Base-by-base conservation (phyloP, 2,113 vertebrate genomes). In the Phainopepla nitens region DNA sequence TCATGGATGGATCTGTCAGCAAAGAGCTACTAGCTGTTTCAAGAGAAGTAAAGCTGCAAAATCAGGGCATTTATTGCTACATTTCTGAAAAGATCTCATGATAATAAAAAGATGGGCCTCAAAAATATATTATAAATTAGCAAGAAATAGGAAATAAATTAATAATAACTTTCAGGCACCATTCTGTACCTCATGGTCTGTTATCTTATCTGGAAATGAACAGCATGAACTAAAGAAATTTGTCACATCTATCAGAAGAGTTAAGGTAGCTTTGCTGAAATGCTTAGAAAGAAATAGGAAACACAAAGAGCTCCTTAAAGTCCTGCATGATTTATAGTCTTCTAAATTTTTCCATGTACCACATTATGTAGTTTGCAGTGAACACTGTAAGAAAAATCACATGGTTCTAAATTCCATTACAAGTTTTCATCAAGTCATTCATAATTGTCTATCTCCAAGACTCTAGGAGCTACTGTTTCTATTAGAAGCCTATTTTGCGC, bases 371-470 rank as follows among this genome's bases (percentile, higher is more conserved):
- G 68, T 93, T 90, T 81, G 51, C 42, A 88, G 71, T 0, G 0
- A 92, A 49, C 50, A 49, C 24, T 56, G 36, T 84, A 94, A 97
- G 87, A 93, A 95, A 96, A 95, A 94, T 96, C 88, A 80, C 87
- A 94, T 81, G 87, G 82, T 88, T 92, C 75, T 85, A 93, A 94
- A 96, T 95, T 88, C 79, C 42, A 94, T 94, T 96, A 86, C 64
- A 64, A 36, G 58, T 93, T 94, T 90, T 88, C 89, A 96, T 88
- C 85, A 80, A 92, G 90, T 86, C 51, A 71, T 94, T 96, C 89
- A 62, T 96, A 88, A 91, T 93, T 86, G 88, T 93, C 85, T 94
- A 14, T 86, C 47, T 93, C 28, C 28, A 47, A 80, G 25, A 69
- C 45, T 80, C 20, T 14, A 78, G 70, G 42, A 93, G 50, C 9